These are phyloP conservation scores for Cryptomyrus ogoouensis DNA, from an alignment of 2,113 vertebrate genomes.

Conservation along the genomic window DNA sequence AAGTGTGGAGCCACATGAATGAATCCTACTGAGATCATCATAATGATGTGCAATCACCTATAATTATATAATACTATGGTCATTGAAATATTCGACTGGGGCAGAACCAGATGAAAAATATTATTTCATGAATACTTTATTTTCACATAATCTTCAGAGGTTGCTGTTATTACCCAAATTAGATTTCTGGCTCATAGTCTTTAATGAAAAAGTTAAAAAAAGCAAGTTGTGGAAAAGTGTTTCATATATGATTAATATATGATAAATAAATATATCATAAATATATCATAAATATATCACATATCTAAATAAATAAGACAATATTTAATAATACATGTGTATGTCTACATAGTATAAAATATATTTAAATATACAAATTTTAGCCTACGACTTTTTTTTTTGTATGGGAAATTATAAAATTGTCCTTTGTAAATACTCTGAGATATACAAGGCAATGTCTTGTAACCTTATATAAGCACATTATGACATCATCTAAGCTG, in stretches of 20 bases:
- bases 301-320: too few relatives aligned
- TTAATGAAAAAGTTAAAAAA: background rate
- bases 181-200: background rate
- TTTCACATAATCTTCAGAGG: background rate
- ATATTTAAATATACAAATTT: background rate
- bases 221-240: background rate
- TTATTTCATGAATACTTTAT: background rate
- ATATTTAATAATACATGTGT: background rate
- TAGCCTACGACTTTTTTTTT: background rate
- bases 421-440: background rate
- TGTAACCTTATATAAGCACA: background rate
- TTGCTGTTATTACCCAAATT: background rate
- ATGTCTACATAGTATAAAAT: background rate
- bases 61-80: background rate
- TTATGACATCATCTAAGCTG: background rate
- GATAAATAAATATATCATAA: too few relatives aligned
- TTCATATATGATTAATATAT: background rate
- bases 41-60: background rate
- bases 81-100: background rate
- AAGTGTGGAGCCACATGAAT: background rate
- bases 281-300: too few relatives aligned
- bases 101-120: background rate
- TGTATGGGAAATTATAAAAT: background rate
- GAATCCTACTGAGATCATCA: background rate
- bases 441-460: background rate